Evolutionary conservation across 2,888 invertebrate genomes (phyloP).

Genomic region (Agrotis segetum): DNA sequence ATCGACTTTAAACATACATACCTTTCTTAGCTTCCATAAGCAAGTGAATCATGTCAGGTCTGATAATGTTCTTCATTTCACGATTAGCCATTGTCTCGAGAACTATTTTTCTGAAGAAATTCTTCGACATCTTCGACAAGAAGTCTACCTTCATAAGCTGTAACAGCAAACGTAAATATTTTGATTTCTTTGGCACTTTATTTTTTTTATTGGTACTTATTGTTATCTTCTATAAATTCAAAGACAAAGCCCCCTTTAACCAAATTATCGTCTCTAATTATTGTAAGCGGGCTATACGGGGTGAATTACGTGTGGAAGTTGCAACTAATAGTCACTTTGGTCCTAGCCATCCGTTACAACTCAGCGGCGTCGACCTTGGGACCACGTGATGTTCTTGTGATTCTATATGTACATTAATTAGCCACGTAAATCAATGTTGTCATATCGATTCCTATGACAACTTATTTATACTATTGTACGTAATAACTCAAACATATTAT

Average conservation of each 20-base stretch:
- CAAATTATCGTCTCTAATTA: background rate
- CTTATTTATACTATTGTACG: background rate
- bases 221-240: too few relatives aligned
- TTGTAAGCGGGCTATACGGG: background rate
- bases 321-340: conserved; percentile 12
- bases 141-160: conserved; percentile 69
- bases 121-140: conserved; percentile 58
- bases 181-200: too few relatives aligned
- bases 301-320: background rate
- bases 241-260: too few relatives aligned
- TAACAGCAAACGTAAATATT: too few relatives aligned
- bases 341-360: background rate
- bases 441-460: background rate
- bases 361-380: conserved; percentile 17
- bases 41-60: conserved; percentile 90
- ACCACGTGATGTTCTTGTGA: background rate
- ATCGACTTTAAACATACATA: conserved; percentile 27
- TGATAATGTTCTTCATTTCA: conserved; percentile 76
- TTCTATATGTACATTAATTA: background rate
- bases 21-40: conserved; percentile 89
- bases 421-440: background rate
- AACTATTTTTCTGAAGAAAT: conserved; percentile 79
- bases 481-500: too few relatives aligned
- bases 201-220: too few relatives aligned
- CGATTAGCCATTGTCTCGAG: conserved; percentile 80